Conservation (phyloP, 2,113 vertebrate species). For the Neodon shergylaensis region DNA sequence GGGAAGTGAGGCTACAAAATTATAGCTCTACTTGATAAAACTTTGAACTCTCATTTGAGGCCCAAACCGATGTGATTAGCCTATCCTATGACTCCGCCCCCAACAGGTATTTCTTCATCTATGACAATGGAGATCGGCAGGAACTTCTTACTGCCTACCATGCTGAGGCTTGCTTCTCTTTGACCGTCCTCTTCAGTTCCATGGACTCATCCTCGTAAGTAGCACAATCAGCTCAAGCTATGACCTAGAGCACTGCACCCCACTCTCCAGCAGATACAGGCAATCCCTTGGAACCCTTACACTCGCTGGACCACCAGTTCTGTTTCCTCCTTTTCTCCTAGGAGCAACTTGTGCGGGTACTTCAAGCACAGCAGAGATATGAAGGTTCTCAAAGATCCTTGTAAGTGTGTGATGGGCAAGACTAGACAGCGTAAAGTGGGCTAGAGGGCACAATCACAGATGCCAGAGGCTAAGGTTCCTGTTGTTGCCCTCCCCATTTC, state of each 20-base stretch:
- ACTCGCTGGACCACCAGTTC: neutral
- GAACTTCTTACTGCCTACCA: conserved; percentile 90
- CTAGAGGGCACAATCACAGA: neutral
- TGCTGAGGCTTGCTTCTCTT: conserved; percentile 89
- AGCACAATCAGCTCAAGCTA: neutral
- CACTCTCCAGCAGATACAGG: neutral
- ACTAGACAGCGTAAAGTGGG: neutral
- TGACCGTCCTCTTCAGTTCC: conserved; percentile 83
- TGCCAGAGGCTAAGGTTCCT: neutral
- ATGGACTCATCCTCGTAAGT: conserved; percentile 85
- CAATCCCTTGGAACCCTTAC: neutral
- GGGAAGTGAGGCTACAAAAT: no score
- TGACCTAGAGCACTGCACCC: no score
- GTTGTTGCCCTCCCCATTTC: neutral
- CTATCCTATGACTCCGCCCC: neutral
- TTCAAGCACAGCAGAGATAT: conserved; percentile 89
- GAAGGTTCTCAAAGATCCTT: conserved; percentile 87
- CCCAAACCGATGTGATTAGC: neutral
- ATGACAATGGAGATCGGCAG: conserved; percentile 89
- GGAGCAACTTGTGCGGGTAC: conserved; percentile 42
- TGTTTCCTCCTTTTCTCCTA: conserved; percentile 67
- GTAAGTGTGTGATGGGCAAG: conserved; percentile 80
- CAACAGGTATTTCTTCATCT: conserved; percentile 89
- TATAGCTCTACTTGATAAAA: neutral
- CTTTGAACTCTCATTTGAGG: neutral